Conservation (phyloP, 2,113 vertebrate genomes). For the Dasypus novemcinctus region DNA sequence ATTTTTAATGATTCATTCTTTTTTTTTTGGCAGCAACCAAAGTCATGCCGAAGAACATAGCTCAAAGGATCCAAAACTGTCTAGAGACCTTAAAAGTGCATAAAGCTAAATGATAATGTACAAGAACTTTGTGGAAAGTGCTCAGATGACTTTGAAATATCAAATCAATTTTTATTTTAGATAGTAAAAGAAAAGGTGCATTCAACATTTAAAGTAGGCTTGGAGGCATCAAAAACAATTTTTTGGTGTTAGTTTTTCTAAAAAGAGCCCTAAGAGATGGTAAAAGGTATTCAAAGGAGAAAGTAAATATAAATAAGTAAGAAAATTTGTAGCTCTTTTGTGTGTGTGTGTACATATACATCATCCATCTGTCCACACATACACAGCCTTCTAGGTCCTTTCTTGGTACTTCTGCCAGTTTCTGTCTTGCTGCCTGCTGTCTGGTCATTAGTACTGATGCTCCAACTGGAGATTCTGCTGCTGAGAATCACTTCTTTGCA, state of each 20-base stretch:
- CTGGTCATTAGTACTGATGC: background rate
- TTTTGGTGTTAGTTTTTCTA: background rate
- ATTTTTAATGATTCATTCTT: slow-evolving; percentile 69
- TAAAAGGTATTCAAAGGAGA: background rate
- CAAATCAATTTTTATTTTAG: slow-evolving; percentile 16
- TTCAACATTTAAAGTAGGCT: background rate
- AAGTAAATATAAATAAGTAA: background rate
- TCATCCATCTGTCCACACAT: too few relatives aligned
- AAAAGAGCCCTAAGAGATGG: background rate
- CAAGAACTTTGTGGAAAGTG: background rate
- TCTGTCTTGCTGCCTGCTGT: background rate
- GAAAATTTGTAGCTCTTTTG: background rate
- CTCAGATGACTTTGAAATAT: slow-evolving; percentile 28
- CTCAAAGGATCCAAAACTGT: slow-evolving; percentile 33
- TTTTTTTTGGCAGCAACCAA: slow-evolving; percentile 61
- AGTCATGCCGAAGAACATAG: slow-evolving; percentile 71
- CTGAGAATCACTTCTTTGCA: background rate
- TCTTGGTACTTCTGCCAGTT: background rate
- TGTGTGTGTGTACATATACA: too few relatives aligned
- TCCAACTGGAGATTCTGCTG: background rate
- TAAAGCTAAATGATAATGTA: background rate
- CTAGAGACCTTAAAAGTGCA: slow-evolving; percentile 30
- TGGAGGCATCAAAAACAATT: background rate
- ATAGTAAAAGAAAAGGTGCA: background rate
- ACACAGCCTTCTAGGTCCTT: background rate